These are phyloP conservation scores for Chromobotia macracanthus DNA, from an alignment of 2,797 vertebrate species.

Conservation along the genomic window DNA sequence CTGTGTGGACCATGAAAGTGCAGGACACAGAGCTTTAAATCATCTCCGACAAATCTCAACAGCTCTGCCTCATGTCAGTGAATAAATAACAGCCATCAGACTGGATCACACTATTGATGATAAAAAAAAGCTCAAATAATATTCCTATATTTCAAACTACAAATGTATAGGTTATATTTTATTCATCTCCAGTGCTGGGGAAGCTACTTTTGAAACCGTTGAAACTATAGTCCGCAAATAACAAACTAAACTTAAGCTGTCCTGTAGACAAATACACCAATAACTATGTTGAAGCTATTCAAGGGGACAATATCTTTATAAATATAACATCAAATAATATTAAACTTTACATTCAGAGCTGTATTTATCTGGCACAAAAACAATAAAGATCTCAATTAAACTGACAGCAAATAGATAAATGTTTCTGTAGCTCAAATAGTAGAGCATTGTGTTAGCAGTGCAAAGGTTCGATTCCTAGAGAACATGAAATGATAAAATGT, in stretches of 20 bases:
- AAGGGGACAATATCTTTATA: neutral
- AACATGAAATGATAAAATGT: too few relatives aligned
- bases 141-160: neutral
- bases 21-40: conserved; percentile 24
- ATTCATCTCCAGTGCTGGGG: neutral
- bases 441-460: too few relatives aligned
- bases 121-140: conserved; percentile 45
- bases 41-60: conserved; percentile 56
- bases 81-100: conserved; percentile 63
- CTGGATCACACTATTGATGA: conserved; percentile 57
- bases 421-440: too few relatives aligned
- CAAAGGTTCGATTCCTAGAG: too few relatives aligned
- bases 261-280: too few relatives aligned
- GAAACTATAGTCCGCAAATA: neutral
- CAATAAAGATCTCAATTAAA: too few relatives aligned
- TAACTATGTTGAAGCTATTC: too few relatives aligned
- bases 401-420: neutral
- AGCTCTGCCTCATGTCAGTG: conserved; percentile 60
- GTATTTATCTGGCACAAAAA: too few relatives aligned
- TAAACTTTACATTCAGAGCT: too few relatives aligned
- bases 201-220: neutral
- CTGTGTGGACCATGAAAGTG: conserved; percentile 52
- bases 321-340: too few relatives aligned
- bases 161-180: neutral
- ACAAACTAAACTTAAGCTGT: neutral